Percentiles rank a stretch among this genome's conserved stretches.
These are phyloP conservation scores for Minunthozetes semirufus DNA, from an alignment of 2,888 invertebrate species.

Conservation along the genomic window DNA sequence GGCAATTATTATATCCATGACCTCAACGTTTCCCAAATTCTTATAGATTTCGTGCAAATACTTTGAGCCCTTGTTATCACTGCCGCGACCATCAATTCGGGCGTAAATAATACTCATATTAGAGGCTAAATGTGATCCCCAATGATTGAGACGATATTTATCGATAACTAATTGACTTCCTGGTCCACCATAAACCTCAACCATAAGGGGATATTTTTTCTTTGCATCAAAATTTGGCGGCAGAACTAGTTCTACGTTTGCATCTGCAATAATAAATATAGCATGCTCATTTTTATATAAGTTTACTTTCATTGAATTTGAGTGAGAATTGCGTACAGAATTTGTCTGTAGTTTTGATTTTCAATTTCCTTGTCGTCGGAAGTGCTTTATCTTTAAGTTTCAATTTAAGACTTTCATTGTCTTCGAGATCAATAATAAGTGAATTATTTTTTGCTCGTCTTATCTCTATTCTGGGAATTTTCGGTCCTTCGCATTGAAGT, in stretches of 20 bases:
- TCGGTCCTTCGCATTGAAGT: constrained; percentile 83
- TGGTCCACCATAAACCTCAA: constrained; percentile 78
- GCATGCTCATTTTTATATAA: no score
- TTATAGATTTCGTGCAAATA: constrained; percentile 76
- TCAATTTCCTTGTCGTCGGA: constrained; percentile 24
- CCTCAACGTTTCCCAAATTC: constrained; percentile 78
- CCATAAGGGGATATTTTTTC: constrained; percentile 78
- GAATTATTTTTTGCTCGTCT: constrained; percentile 42
- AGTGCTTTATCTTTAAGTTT: constrained; percentile 15
- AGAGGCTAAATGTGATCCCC: constrained; percentile 80
- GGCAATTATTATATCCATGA: constrained; percentile 67
- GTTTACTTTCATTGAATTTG: no score
- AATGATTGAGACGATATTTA: constrained; percentile 75
- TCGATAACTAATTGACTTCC: constrained; percentile 86
- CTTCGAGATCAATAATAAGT: constrained; percentile 35
- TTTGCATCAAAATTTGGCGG: constrained; percentile 89
- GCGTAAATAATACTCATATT: constrained; percentile 81
- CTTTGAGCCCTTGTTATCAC: constrained; percentile 74
- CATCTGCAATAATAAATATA: constrained; percentile 54
- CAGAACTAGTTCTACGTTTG: constrained; percentile 73
- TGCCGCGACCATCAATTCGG: constrained; percentile 85
- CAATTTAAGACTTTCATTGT: background rate
- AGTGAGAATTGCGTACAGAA: no score
- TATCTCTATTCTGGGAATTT: constrained; percentile 69
- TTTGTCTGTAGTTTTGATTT: constrained; percentile 1